Base-by-base conservation (phyloP, 1,140 invertebrate species). In the Marisa cornuarietis region DNA sequence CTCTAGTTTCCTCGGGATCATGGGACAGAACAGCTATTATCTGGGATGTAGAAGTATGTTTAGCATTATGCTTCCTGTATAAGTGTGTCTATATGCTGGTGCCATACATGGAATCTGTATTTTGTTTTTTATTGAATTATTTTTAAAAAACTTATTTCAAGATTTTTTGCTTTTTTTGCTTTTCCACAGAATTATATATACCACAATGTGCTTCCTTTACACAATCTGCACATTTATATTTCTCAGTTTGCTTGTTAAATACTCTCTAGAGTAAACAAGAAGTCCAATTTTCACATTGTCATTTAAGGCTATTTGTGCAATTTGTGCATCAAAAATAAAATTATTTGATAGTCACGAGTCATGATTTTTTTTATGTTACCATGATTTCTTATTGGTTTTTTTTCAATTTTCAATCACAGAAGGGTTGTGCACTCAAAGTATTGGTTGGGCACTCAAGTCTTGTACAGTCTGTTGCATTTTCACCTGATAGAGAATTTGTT, bases 1-100 rank as follows among this genome's bases (percentile, higher is more conserved):
- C 78, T 42, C 74, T 81, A 49, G 63, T 90, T 16, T 87, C 86
- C 71, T 88, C 89, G 13, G 89, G 87, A 13, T 90, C 90, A 8
- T 90, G 90, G 90, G 90, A 90, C 78, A 87, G 87, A 66, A 89
- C 86, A 11, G 89, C 89, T 31, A 90, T 90, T 62, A 72, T 90
- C 16, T 90, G 89, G 89, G 84, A 87, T 81, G 84, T 89, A 16
- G 84, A 90, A 87, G 90, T 88, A 86, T 54, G 78, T 77, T 18
- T 51, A 10, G 16, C 14, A 65, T n/a, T 9, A 22, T 49, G 51
- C 5, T 31, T 54, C n/a, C 26, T 73, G 52, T 20, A 7, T 73
- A 10, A 49, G 71, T 16, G 0, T 54, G 2, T 73, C 4, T 51
- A n/a, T 73, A 8, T 73, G 7, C 20, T 22, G 51, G 51, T 73